A percentile compares a stretch with the other conserved stretches of the same genome.
Evolutionary conservation across 2,888 invertebrate species (phyloP).

Genomic region (Lydus trimaculatus): DNA sequence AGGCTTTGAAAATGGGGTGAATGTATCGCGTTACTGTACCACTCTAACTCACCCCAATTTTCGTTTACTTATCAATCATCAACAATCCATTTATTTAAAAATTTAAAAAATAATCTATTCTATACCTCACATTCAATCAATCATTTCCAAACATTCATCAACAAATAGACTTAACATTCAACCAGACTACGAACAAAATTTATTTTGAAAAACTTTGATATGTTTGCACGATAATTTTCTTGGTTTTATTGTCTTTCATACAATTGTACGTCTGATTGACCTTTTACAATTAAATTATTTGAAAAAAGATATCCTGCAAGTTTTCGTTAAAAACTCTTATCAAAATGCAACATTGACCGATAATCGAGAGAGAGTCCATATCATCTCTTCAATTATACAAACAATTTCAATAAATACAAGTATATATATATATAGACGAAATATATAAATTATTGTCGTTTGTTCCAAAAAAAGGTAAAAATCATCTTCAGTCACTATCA

Average conservation of each 20-base stretch:
- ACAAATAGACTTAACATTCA: not conserved
- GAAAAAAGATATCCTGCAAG: not conserved
- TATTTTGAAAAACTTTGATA: slow-evolving; percentile 23
- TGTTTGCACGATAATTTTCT: slow-evolving; percentile 34
- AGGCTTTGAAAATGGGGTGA: slow-evolving; percentile 3
- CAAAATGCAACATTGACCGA: slow-evolving; percentile 17
- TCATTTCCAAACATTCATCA: not conserved
- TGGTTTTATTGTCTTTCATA: slow-evolving; percentile 19
- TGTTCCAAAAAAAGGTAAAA: slow-evolving; percentile 37
- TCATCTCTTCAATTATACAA: too few species aligned
- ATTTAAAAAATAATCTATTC: not conserved
- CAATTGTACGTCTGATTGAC: slow-evolving; percentile 10
- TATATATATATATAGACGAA: slow-evolving; percentile 26
- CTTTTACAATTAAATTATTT: not conserved
- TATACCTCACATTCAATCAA: not conserved
- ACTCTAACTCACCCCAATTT: slow-evolving; percentile 6
- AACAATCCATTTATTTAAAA: not conserved
- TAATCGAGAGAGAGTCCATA: too few species aligned
- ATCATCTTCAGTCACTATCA: slow-evolving; percentile 40
- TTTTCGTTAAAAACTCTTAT: not conserved
- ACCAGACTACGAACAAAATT: not conserved
- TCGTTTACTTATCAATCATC: not conserved
- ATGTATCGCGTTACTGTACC: not conserved
- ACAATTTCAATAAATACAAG: slow-evolving; percentile 9
- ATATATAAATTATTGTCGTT: slow-evolving; percentile 37